phyloP scores from a whole-genome alignment of 2,797 vertebrate species.

The Cossypha niveicapilla region DNA sequence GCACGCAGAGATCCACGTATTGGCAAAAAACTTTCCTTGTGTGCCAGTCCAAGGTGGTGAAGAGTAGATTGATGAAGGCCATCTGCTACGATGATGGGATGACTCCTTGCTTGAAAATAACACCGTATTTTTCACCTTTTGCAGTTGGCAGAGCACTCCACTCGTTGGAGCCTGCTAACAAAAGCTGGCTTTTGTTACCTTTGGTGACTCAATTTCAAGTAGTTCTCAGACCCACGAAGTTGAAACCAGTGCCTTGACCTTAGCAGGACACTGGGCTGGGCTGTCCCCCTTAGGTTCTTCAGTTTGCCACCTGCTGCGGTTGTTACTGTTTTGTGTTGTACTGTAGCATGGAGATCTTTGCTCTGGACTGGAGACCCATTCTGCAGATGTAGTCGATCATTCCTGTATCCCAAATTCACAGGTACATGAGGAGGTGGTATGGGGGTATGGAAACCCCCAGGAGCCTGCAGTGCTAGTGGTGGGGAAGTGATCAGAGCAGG shows the following conservation, averaged over 20 bases:
- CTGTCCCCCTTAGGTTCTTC: background rate
- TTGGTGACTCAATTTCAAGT: background rate
- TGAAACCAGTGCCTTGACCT: background rate
- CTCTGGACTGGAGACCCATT: background rate
- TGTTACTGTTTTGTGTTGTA: background rate
- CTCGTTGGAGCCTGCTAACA: background rate
- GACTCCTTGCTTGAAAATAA: background rate
- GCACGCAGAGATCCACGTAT: accelerated
- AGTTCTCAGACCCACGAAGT: background rate
- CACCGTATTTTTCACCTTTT: background rate
- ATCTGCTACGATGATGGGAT: background rate
- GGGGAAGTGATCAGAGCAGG: background rate
- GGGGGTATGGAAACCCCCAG: accelerated
- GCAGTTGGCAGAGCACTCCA: background rate
- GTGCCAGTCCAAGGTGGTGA: background rate
- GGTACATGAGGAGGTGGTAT: background rate
- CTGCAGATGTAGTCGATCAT: background rate
- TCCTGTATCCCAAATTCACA: background rate
- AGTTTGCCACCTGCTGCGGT: accelerated
- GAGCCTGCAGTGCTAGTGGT: accelerated
- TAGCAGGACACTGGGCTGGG: background rate
- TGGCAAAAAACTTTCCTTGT: background rate
- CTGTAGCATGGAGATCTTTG: accelerated
- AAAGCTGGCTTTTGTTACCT: background rate
- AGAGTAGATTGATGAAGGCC: constrained; percentile 6